Conservation (phyloP, 2,113 vertebrate genomes). For the Epinephelus cyanopodus region DNA sequence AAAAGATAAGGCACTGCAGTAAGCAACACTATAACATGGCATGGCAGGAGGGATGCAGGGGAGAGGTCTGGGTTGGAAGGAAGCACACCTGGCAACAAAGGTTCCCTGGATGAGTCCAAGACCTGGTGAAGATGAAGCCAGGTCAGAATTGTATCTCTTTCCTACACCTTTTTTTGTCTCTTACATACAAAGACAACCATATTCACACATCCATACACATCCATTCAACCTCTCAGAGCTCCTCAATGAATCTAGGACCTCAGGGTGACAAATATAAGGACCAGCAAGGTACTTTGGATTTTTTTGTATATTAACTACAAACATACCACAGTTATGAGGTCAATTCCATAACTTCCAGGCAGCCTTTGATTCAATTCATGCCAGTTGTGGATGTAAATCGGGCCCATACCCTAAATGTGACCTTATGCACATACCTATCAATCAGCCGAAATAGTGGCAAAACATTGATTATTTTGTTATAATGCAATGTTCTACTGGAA, state of each 20-base stretch:
- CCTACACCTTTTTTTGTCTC: not conserved
- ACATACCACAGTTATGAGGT: too few relatives aligned
- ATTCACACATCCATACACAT: not conserved
- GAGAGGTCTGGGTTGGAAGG: conserved; percentile 19
- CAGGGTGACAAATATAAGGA: not conserved
- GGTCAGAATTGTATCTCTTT: conserved; percentile 53
- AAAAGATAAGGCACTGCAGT: conserved; percentile 36
- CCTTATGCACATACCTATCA: too few relatives aligned
- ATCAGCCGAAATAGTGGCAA: too few relatives aligned
- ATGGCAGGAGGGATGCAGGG: conserved; percentile 38
- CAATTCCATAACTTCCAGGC: not conserved
- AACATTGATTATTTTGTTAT: too few relatives aligned
- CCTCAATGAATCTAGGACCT: not conserved
- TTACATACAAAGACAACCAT: not conserved
- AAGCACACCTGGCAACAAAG: conserved; percentile 90
- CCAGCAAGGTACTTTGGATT: not conserved
- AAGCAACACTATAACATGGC: conserved; percentile 41
- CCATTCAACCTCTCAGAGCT: not conserved
- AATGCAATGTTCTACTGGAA: too few relatives aligned
- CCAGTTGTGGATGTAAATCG: not conserved
- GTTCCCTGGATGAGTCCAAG: conserved; percentile 88
- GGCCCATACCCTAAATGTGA: too few relatives aligned
- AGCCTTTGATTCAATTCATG: conserved; percentile 1
- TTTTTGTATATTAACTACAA: not conserved
- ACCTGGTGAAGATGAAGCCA: conserved; percentile 87